Base-by-base conservation (phyloP, 2,888 invertebrate genomes). In the Pimpla rufipes region DNA sequence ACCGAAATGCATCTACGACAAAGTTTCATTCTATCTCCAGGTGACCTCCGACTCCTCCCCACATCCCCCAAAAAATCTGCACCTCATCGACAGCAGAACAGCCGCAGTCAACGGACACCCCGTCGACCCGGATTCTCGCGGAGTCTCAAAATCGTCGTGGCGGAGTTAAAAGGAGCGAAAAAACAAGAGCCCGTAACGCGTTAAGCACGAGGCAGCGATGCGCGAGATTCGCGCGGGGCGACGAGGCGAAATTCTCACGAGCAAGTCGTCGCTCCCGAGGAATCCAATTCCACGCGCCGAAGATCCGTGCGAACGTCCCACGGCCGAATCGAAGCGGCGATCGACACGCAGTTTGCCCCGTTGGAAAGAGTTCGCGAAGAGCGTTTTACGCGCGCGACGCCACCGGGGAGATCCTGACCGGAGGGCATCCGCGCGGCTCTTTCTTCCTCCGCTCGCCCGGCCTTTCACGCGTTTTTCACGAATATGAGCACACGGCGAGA, bases 391-490 rank as follows among this genome's bases (percentile, higher is more conserved):
- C 16, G n/a, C n/a, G n/a, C 29, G 35, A 13, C 8, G 23, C 29
- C 23, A 10, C 13, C 13, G 67, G 29, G 67, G n/a, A n/a, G n/a
- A 68, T 68, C 35, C 50, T 68, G 50, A 68, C 68, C 68, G 52
- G 52, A 52, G 50, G 70, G 52, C 70, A 55, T 21, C 21, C 21
- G 18, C 16, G 13, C 16, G 16, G 16, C 73, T 57, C 21, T n/a
- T 42, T 57, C 42, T 59, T 45, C 59, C 16, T 52, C 35, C 7
- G 2, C 52, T n/a, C 47, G 59, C 35, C 21, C 55, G 29, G 83
- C 79, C 83, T 79, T 83, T 83, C 79, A 83, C 79, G 68, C 52
- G 79, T 76, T 83, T 83, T 83, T 83, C 79, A 47, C 59, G 59
- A 57, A 59, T 18, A 45, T 23, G 29, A 10, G 23, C 55, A 23